Base-by-base conservation (phyloP, 2,888 invertebrate species). In the Hirtodrosophila trivittata region DNA sequence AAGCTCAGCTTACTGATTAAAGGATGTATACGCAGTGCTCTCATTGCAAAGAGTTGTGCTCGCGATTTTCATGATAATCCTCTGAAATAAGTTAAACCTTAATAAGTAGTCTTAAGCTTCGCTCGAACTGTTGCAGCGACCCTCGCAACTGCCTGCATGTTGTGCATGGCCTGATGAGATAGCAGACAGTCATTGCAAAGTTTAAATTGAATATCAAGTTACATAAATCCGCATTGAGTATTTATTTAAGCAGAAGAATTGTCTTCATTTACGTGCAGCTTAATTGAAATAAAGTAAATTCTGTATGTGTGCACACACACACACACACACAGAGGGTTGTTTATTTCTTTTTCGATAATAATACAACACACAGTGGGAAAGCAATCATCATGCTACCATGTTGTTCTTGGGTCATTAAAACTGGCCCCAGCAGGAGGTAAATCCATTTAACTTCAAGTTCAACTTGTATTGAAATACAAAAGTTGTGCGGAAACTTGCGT, bases 121-220 rank as follows among this genome's bases (percentile, higher is more conserved):
- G 18, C 18, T 21, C 5, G 5, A 21, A 21, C 18, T 21, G n/a
- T n/a, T n/a, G n/a, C n/a, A n/a, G n/a, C n/a, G 5, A 28, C 28
- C 28, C 28, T 28, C 28, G 28, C 9, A 28, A n/a, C 14, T 42
- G 30, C 37, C 37, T 10, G 21, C 37, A 28, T 2, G 10, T 33
- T 38, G 41, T 35, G 55, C 6, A 6, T 49, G 30, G 32, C 6
- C n/a, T 18, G 46, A 35, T 38, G 42, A 28, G 49, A 63, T 39
- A 42, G 18, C 39, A 12, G 8, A 7, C 47, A 42, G 42, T 35
- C 45, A 56, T 37, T 63, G n/a, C 30, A 59, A 39, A 39, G 41
- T 41, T 63, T 1, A 51, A 63, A 64, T 70, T 71, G 54, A 62
- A 83, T 78, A 54, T 43, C 28, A 49, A 32, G 14, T 50, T 38